Evolutionary conservation across 1,140 invertebrate genomes (phyloP), one percentile per base, ranked within the genome.

Genomic region (Procambarus virginalis): DNA sequence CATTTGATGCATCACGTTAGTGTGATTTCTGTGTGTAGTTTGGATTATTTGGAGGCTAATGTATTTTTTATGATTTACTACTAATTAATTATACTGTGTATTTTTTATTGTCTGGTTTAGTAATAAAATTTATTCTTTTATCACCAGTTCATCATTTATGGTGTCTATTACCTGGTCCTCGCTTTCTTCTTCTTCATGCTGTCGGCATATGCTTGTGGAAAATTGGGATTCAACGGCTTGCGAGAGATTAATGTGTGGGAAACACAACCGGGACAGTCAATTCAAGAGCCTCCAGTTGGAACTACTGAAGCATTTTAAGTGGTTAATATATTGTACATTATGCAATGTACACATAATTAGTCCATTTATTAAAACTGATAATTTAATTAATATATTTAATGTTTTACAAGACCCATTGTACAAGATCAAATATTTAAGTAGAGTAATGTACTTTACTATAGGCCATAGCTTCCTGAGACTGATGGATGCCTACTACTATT

Each of bases 61-160:
- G 34, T 34, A 34, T 34, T 34, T 34, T 34, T 34, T 34, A 34
- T 34, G 34, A 1, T 34, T 34, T 34, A 34, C 34, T 34, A 34
- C 34, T 34, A 34, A 34, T 34, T 34, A 34, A 34, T 34, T 34
- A 34, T 34, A 34, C 34, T 34, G 34, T 34, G 34, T 34, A 34
- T 34, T 34, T 34, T 34, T 34, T 34, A 34, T 34, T 34, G 34
- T 34, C 34, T 34, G 12, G 51, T 55, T 8, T 20, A 51, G 20
- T 83, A 68, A 17, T 58, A 77, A 34, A 2, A 73, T 46, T 6
- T 91, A 22, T 60, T 76, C 49, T 84, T 86, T 92, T 83, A 95
- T 34, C 95, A 92, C 4, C 94, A 96, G 95, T 96, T 95, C 93
- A 92, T 95, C 58, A 94, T 96, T 5, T 96, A 96, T 93, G 95